Percentiles rank a stretch among this genome's conserved stretches.
Evolutionary conservation across 1,140 invertebrate species (phyloP).

Genomic region (Melitaea cinxia): DNA sequence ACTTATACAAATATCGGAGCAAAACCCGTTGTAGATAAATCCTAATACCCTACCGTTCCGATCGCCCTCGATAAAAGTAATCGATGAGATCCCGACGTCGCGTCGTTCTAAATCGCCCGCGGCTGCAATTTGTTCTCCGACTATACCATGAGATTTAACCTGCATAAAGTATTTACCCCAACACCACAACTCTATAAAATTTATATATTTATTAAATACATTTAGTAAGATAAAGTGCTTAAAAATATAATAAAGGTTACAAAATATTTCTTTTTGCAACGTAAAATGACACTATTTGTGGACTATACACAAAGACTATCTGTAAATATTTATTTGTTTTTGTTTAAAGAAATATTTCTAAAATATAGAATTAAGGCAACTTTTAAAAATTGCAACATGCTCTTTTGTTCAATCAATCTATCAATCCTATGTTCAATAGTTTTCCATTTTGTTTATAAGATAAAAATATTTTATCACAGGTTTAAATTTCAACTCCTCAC

Average conservation of each 20-base stretch:
- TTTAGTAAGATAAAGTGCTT: too few species aligned
- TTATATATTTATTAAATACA: neutral
- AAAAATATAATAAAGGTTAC: too few species aligned
- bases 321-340: too few species aligned
- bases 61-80: conserved; percentile 23
- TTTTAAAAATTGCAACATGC: too few species aligned
- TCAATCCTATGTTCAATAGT: too few species aligned
- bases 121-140: conserved; percentile 32
- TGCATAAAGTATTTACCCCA: neutral
- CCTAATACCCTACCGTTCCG: neutral
- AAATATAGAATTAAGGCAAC: too few species aligned
- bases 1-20: neutral
- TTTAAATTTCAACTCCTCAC: neutral
- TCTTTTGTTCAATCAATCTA: too few species aligned
- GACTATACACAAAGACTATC: too few species aligned
- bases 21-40: conserved; percentile 7
- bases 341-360: too few species aligned
- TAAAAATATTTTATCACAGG: neutral
- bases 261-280: too few species aligned
- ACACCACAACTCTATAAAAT: neutral
- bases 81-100: conserved; percentile 27
- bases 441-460: neutral
- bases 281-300: too few species aligned
- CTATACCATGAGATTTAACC: conserved; percentile 11
- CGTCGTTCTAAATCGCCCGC: conserved; percentile 27